These are phyloP conservation scores for Chlorops oryzae DNA, from an alignment of 1,140 invertebrate genomes.

Conservation along the genomic window DNA sequence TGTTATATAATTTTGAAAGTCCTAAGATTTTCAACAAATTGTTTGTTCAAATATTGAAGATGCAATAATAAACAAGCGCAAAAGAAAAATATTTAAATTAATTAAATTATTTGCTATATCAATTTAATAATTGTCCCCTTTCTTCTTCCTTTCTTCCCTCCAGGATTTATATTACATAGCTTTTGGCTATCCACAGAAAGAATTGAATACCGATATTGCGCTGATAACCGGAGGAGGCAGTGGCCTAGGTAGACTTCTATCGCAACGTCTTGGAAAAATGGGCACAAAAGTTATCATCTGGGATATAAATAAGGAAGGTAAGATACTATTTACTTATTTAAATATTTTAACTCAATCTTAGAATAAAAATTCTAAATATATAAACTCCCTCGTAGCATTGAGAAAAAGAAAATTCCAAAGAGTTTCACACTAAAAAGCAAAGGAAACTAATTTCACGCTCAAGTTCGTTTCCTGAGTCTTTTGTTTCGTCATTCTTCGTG, in stretches of 20 bases:
- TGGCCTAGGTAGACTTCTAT: conserved; percentile 81
- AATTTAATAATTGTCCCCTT: not conserved
- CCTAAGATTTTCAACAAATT: too few relatives aligned
- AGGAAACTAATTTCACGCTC: too few relatives aligned
- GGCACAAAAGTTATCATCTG: conserved; percentile 78
- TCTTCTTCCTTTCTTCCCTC: conserved; percentile 19
- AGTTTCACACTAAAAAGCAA: too few relatives aligned
- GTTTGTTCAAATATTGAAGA: conserved; percentile 2
- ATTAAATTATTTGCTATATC: not conserved
- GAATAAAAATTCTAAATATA: not conserved
- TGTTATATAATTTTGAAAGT: too few relatives aligned
- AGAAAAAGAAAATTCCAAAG: too few relatives aligned
- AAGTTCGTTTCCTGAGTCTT: not conserved
- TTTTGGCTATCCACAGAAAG: conserved; percentile 52
- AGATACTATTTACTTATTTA: too few relatives aligned
- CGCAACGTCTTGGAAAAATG: conserved; percentile 68
- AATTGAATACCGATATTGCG: conserved; percentile 66
- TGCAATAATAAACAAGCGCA: conserved; percentile 2
- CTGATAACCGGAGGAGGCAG: conserved; percentile 85
- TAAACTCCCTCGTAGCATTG: too few relatives aligned
- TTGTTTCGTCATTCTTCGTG: too few relatives aligned
- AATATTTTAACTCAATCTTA: conserved; percentile 5
- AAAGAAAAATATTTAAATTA: too few relatives aligned
- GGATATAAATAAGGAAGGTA: conserved; percentile 84
- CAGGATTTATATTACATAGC: conserved; percentile 51